Evolutionary conservation across 2,888 invertebrate species (phyloP), one percentile per base, ranked within the genome.

Genomic region (Anthophora plumipes): DNA sequence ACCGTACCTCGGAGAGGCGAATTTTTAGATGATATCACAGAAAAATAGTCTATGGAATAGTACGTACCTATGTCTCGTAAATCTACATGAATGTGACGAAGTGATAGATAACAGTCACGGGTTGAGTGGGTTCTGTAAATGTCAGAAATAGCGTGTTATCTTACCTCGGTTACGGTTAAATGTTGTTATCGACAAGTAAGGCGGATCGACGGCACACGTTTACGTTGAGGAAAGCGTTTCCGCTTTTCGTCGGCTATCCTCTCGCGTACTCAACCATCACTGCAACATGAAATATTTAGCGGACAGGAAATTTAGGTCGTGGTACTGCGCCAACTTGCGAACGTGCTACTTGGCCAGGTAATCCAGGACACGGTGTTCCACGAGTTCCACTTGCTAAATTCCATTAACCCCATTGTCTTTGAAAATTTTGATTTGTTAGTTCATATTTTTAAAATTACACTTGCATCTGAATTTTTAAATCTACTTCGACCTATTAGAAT

Each of bases 251-350:
- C 61, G 39, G 39, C 37, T 61, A 54, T 73, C 22, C 39, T 48
- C 37, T 20, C 46, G 12, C 22, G 79, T 80, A 79, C 64, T 75
- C 75, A 77, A 74, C 52, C 66, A 50, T 31, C 59, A 67, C 68
- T 66, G 74, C 66, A 48, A 73, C 75, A 46, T 78, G 74, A 82
- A 84, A 84, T 80, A 84, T 84, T 84, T 84, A 84, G 82, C 82
- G 77, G 68, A 79, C 79, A 25, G 20, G 79, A 77, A 74, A 84
- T 82, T 69, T 82, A 67, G 83, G 83, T 84, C 83, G 79, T 77
- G 77, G 66, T 82, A 63, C 82, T 82, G 83, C 79, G 82, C 82
- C 82, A 83, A 82, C 69, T 73, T 70, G 64, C 54, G 63, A 52
- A 70, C 67, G 61, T 60, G 60, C 52, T 71, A 50, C 73, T 83